Percentiles rank a stretch among this genome's conserved stretches.
These are phyloP conservation scores for Sesamia nonagrioides DNA, from an alignment of 1,140 invertebrate species.

Conservation along the genomic window DNA sequence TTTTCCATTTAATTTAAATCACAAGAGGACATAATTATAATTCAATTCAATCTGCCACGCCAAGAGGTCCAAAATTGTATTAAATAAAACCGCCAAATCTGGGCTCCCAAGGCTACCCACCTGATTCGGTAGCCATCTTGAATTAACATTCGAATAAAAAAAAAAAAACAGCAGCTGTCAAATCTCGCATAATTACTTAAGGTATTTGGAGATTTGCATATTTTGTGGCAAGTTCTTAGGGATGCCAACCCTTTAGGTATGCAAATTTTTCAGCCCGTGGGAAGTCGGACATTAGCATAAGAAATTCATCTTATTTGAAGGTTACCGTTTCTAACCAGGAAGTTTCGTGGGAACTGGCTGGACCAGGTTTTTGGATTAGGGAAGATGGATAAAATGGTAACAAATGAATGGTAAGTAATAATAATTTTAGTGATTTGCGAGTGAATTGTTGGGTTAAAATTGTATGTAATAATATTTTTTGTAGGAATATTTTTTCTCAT, in stretches of 20 bases:
- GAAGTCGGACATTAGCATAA: conserved; percentile 44
- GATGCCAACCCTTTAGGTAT: conserved; percentile 47
- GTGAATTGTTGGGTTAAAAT: not conserved
- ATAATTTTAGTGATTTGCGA: not conserved
- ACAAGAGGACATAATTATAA: conserved; percentile 6
- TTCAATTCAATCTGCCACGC: conserved; percentile 10
- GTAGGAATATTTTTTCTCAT: conserved; percentile 1
- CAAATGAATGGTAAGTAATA: not conserved
- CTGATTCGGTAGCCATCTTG: conserved; percentile 39
- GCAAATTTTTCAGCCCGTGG: conserved; percentile 46
- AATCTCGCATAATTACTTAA: conserved; percentile 45
- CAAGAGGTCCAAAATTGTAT: conserved; percentile 1
- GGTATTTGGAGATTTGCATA: conserved; percentile 49
- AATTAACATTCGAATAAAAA: conserved; percentile 44
- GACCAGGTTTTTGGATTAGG: conserved; percentile 3
- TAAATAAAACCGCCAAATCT: conserved; percentile 2
- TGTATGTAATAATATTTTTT: not conserved
- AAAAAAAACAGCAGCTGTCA: conserved; percentile 47
- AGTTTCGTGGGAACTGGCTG: conserved; percentile 19
- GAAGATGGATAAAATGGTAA: conserved; percentile 8
- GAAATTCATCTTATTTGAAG: conserved; percentile 45
- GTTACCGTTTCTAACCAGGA: conserved; percentile 28
- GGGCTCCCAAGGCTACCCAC: conserved; percentile 17
- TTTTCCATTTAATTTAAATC: not conserved
- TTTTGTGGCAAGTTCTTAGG: conserved; percentile 24